These are phyloP conservation scores for Gymnocheta viridis DNA, from an alignment of 2,888 invertebrate genomes.

Conservation along the genomic window DNA sequence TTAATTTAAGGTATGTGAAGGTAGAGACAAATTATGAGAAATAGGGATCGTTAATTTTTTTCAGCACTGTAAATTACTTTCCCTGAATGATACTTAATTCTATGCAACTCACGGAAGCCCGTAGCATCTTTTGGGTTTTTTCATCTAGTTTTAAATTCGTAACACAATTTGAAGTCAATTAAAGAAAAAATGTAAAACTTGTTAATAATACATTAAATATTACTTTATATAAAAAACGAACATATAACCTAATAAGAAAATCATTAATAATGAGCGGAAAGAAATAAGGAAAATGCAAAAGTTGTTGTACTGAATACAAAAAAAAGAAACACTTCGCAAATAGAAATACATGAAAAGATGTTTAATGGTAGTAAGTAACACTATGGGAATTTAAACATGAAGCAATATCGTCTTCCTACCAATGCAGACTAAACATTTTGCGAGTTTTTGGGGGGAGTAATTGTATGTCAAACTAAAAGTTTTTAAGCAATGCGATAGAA, in stretches of 20 bases:
- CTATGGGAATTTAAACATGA: slow-evolving; percentile 2
- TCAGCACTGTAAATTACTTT: no score
- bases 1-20: no score
- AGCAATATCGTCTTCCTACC: not conserved
- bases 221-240: not conserved
- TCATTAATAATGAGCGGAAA: not conserved
- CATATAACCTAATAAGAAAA: not conserved
- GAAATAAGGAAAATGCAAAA: not conserved
- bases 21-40: no score
- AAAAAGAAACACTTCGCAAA: not conserved
- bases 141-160: not conserved
- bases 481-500: no score
- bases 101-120: not conserved
- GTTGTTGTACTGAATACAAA: not conserved
- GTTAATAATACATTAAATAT: not conserved
- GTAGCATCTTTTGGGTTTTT: no score
- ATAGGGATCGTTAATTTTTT: no score
- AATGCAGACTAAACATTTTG: not conserved
- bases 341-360: slow-evolving; percentile 37
- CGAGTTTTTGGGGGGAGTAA: no score
- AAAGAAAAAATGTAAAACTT: not conserved
- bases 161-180: not conserved
- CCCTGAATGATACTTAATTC: not conserved
- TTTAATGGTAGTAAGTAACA: slow-evolving; percentile 4
- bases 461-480: no score